Evolutionary conservation across 2,113 vertebrate species (phyloP).

Genomic region (Gallinago media): DNA sequence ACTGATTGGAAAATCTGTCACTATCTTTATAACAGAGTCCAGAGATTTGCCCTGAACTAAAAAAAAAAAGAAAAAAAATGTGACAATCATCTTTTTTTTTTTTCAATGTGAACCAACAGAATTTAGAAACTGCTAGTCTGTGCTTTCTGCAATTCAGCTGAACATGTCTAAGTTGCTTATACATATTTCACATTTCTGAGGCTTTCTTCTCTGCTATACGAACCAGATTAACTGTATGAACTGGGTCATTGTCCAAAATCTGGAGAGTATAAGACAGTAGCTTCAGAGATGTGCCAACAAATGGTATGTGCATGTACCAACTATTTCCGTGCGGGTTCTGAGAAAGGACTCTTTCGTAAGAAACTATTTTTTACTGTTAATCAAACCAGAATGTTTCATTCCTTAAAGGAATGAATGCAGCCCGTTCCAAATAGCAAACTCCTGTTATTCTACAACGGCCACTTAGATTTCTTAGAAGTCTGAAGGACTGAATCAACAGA

Average conservation of each 20-base stretch:
- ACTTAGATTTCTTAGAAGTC: neutral
- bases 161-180: constrained; percentile 9
- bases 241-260: neutral
- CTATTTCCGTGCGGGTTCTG: neutral
- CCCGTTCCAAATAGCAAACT: neutral
- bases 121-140: neutral
- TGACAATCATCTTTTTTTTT: too few species aligned
- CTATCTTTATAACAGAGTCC: neutral
- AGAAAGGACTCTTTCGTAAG: neutral
- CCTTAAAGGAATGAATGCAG: neutral
- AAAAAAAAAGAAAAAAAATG: neutral
- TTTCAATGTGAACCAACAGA: neutral
- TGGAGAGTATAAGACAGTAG: neutral
- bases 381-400: constrained; percentile 42
- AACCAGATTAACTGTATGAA: neutral
- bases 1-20: neutral
- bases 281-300: neutral
- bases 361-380: constrained; percentile 10
- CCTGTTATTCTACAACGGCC: neutral
- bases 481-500: neutral
- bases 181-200: constrained; percentile 54
- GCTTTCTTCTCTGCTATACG: neutral
- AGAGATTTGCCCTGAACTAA: neutral
- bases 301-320: neutral
- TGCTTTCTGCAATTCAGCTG: neutral